phyloP scores from a whole-genome alignment of 2,113 vertebrate genomes.

The Pygoscelis adeliae region DNA sequence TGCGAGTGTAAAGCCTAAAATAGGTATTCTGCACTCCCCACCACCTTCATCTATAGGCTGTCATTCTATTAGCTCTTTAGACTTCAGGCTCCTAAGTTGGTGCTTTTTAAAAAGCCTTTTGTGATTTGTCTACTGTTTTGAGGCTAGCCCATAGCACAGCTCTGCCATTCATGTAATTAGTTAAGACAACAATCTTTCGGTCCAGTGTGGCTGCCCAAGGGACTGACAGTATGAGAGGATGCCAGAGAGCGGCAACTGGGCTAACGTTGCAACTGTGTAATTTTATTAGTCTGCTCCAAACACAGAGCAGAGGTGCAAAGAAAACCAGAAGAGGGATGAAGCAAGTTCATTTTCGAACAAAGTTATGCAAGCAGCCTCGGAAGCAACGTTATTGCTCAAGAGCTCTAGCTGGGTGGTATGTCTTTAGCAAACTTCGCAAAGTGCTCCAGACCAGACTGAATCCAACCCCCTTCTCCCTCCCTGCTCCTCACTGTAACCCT shows the following conservation, averaged over 20 bases:
- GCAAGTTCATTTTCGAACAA: background rate
- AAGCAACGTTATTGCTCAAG: background rate
- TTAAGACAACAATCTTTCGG: background rate
- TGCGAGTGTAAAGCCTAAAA: background rate
- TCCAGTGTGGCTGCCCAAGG: background rate
- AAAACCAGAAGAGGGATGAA: background rate
- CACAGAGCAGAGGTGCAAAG: background rate
- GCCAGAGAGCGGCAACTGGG: background rate
- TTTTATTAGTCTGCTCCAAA: background rate
- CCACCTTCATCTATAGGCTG: background rate
- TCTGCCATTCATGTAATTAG: background rate
- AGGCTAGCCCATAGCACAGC: background rate
- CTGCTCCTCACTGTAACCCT: background rate
- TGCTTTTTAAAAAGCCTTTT: background rate
- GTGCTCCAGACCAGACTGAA: background rate
- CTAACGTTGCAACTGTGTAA: background rate
- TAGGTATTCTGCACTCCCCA: background rate
- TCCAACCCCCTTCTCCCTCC: background rate
- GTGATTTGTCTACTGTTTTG: background rate
- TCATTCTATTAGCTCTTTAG: background rate
- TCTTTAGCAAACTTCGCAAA: background rate
- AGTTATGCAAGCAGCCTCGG: background rate
- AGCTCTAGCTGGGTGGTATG: background rate
- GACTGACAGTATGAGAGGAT: background rate
- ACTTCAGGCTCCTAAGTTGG: background rate